These are phyloP conservation scores for Anableps anableps DNA, from an alignment of 2,797 vertebrate genomes.

Conservation along the genomic window DNA sequence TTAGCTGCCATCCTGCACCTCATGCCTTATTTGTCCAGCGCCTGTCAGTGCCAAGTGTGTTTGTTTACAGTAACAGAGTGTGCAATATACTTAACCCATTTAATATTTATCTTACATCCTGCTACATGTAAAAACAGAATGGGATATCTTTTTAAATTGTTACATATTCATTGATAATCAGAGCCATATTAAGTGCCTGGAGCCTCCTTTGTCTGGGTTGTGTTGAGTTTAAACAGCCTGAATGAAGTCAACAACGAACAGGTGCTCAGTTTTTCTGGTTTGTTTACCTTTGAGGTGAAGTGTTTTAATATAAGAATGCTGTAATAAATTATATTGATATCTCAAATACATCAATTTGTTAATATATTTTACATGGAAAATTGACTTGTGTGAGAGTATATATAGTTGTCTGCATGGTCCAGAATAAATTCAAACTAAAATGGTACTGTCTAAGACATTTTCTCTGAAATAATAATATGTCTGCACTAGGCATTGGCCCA, in stretches of 20 bases:
- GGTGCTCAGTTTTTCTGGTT: slow-evolving; percentile 4
- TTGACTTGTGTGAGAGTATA: slow-evolving; percentile 9
- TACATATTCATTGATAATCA: not conserved
- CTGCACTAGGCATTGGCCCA: not conserved
- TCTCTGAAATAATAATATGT: not conserved
- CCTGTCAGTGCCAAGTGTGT: slow-evolving; percentile 30
- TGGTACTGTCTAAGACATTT: slow-evolving; percentile 14
- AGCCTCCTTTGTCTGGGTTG: slow-evolving; percentile 14
- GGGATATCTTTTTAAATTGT: slow-evolving; percentile 3
- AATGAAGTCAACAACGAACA: not conserved
- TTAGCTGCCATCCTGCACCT: slow-evolving; percentile 15
- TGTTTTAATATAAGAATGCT: slow-evolving; percentile 23
- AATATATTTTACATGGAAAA: slow-evolving; percentile 1
- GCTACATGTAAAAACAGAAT: slow-evolving; percentile 2
- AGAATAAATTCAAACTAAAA: slow-evolving; percentile 28
- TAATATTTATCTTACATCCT: not conserved
- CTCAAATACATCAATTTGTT: slow-evolving; percentile 9
- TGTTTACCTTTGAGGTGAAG: slow-evolving; percentile 17
- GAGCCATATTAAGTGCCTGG: slow-evolving; percentile 50
- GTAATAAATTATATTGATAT: not conserved
- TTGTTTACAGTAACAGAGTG: slow-evolving; percentile 43
- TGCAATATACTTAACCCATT: slow-evolving; percentile 31
- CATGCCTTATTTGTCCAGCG: not conserved
- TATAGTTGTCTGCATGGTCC: slow-evolving; percentile 25
- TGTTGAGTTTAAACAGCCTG: slow-evolving; percentile 18